Percentiles rank a stretch among this genome's conserved stretches.
Evolutionary conservation across 2,113 vertebrate species (phyloP).

Genomic region (Lutjanus erythropterus): DNA sequence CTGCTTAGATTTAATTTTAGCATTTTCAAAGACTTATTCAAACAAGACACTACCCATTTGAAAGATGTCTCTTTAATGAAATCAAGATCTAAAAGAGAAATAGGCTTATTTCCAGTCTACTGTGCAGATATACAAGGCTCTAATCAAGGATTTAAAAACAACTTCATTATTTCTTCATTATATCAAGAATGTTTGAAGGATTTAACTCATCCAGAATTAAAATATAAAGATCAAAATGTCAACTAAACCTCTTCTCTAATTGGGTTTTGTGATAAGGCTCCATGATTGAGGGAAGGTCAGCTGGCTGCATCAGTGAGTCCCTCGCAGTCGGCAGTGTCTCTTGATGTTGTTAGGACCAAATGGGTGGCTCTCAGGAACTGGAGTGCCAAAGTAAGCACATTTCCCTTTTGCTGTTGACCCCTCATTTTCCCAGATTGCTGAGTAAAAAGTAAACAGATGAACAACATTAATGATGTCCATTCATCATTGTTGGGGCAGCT

Average conservation of each 20-base stretch:
- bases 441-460: conserved; percentile 83
- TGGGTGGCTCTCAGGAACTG: conserved; percentile 62
- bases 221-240: conserved; percentile 26
- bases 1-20: conserved; percentile 8
- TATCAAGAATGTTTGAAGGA: not conserved
- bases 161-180: not conserved
- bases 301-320: conserved; percentile 16
- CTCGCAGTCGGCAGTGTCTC: conserved; percentile 26
- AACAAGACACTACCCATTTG: not conserved
- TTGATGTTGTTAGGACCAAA: conserved; percentile 64
- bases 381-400: conserved; percentile 74
- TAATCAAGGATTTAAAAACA: not conserved
- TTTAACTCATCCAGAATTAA: not conserved
- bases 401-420: conserved; percentile 72
- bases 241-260: conserved; percentile 8
- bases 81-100: not conserved
- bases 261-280: conserved; percentile 19
- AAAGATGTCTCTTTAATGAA: not conserved
- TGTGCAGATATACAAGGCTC: not conserved
- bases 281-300: conserved; percentile 17
- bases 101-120: not conserved
- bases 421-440: conserved; percentile 80
- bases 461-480: conserved; percentile 85
- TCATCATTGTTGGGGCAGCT: conserved; percentile 80
- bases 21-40: conserved; percentile 16